Percentiles rank a stretch among this genome's conserved stretches.
Conservation (phyloP, 2,113 vertebrate species). For the Mustela nigripes region DNA sequence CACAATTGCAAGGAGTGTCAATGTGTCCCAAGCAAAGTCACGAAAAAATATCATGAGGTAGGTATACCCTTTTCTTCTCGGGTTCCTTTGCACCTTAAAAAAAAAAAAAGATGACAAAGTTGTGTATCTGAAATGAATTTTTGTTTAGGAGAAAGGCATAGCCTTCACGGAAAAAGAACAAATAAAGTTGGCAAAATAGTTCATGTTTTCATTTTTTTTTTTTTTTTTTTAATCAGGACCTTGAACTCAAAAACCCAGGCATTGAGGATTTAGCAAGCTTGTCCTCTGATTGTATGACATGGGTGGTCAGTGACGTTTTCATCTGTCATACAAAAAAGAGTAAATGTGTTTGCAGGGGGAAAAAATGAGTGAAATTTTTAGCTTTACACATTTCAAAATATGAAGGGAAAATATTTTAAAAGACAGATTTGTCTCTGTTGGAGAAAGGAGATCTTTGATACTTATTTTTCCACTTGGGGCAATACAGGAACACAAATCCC, state of each 20-base stretch:
- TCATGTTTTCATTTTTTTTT: neutral
- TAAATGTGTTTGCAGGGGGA: neutral
- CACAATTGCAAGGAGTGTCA: conserved; percentile 96
- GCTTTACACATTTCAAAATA: neutral
- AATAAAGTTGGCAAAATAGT: neutral
- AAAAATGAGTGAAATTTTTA: neutral
- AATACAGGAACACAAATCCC: neutral
- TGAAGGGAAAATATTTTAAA: conserved; percentile 50
- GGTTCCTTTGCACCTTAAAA: neutral
- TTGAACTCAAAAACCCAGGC: neutral
- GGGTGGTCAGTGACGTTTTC: neutral
- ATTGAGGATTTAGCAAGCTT: neutral
- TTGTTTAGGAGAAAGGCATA: neutral
- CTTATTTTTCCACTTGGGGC: neutral
- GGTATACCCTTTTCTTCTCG: rapidly evolving
- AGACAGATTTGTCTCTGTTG: conserved; percentile 13
- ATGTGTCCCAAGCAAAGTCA: conserved; percentile 93
- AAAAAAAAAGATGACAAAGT: neutral
- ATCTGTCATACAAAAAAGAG: neutral
- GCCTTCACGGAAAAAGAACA: neutral
- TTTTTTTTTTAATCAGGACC: neutral
- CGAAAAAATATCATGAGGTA: conserved; percentile 98
- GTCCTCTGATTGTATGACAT: neutral
- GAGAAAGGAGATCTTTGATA: conserved; percentile 36
- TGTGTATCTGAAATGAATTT: neutral